These are phyloP conservation scores for Volucella inflata DNA, from an alignment of 2,888 invertebrate genomes.

Conservation along the genomic window DNA sequence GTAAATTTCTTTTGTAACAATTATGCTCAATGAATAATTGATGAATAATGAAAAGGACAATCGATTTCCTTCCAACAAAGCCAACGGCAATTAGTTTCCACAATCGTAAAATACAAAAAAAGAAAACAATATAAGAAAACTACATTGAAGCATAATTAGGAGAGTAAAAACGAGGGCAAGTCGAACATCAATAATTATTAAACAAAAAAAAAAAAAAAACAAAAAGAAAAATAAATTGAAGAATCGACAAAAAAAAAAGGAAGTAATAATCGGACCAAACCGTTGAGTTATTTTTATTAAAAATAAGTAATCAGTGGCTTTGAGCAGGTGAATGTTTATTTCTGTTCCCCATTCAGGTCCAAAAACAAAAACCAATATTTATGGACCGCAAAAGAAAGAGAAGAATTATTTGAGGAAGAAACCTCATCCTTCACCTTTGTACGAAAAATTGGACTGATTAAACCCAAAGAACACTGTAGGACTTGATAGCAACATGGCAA, in stretches of 20 bases:
- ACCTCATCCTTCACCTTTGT: slow-evolving; percentile 9
- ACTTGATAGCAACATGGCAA: slow-evolving; percentile 63
- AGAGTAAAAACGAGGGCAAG: slow-evolving; percentile 42
- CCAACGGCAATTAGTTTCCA: slow-evolving; percentile 44
- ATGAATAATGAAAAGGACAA: slow-evolving; percentile 16
- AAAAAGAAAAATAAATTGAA: not conserved
- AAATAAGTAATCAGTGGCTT: slow-evolving; percentile 62
- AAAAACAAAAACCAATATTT: slow-evolving; percentile 53
- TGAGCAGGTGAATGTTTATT: slow-evolving; percentile 60
- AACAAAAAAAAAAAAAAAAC: slow-evolving; percentile 18
- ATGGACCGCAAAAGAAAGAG: slow-evolving; percentile 24
- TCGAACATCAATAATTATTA: slow-evolving; percentile 55
- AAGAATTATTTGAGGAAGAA: slow-evolving; percentile 3
- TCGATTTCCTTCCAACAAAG: slow-evolving; percentile 38
- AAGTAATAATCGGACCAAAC: no score
- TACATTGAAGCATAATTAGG: slow-evolving; percentile 49
- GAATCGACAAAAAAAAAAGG: not conserved
- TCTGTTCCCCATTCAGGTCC: slow-evolving; percentile 26
- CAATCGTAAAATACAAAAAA: slow-evolving; percentile 35
- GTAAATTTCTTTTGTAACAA: no score
- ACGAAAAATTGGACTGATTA: slow-evolving; percentile 69
- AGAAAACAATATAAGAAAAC: slow-evolving; percentile 41
- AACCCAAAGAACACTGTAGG: slow-evolving; percentile 60
- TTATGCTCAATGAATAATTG: no score
- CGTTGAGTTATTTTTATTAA: not conserved